These are phyloP conservation scores for Caenorhabditis virilis DNA, from an alignment of 2,888 invertebrate genomes.

Conservation along the genomic window DNA sequence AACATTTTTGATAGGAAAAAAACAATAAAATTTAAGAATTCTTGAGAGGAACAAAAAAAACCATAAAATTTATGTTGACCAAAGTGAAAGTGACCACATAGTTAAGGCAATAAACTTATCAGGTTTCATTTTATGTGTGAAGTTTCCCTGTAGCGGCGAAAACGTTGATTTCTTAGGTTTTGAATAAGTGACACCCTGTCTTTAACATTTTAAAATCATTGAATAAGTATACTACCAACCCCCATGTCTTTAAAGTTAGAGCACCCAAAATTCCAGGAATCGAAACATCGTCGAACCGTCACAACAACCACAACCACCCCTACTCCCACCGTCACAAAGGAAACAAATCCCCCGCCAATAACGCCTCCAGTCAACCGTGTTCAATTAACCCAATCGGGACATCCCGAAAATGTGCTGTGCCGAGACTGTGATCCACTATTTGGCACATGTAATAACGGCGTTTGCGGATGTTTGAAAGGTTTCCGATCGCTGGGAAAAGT, in stretches of 20 bases:
- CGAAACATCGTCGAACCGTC: conserved; percentile 30
- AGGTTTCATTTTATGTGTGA: no score
- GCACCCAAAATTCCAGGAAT: no score
- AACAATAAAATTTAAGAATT: neutral
- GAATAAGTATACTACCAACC: no score
- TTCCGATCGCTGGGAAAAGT: conserved; percentile 54
- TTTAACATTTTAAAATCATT: no score
- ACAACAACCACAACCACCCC: conserved; percentile 20
- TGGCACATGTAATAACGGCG: conserved; percentile 56
- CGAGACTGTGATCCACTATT: conserved; percentile 49
- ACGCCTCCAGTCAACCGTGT: conserved; percentile 7
- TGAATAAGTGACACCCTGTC: no score
- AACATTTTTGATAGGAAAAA: conserved; percentile 7
- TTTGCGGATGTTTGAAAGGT: conserved; percentile 61
- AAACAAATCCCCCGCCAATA: conserved; percentile 4
- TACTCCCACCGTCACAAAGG: neutral
- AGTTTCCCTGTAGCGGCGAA: neutral
- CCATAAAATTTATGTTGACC: neutral
- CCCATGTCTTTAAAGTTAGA: no score
- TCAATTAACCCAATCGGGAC: neutral
- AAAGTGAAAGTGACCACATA: no score
- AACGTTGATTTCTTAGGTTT: neutral
- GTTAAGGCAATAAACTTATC: no score
- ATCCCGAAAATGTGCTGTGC: conserved; percentile 24
- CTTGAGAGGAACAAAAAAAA: no score